phyloP scores from a whole-genome alignment of 2,113 vertebrate species.

The Rhabdomys dilectus region DNA sequence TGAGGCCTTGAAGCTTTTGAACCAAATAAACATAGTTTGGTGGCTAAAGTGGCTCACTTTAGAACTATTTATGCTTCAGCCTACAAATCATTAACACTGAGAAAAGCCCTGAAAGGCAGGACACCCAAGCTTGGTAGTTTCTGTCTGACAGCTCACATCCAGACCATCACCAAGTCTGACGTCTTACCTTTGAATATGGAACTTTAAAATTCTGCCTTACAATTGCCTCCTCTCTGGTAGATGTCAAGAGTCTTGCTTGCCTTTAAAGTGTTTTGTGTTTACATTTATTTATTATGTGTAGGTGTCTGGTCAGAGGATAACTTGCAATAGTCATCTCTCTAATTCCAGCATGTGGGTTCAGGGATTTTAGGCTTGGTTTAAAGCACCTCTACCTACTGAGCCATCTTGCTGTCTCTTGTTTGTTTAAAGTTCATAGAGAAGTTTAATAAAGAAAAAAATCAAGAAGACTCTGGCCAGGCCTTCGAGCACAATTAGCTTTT shows the following conservation, averaged over 20 bases:
- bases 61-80: background rate
- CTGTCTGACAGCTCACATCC: background rate
- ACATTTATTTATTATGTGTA: background rate
- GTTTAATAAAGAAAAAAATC: background rate
- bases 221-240: background rate
- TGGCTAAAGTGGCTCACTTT: conserved; percentile 18
- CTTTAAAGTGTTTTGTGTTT: background rate
- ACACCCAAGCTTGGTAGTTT: background rate
- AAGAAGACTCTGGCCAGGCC: background rate
- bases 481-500: background rate
- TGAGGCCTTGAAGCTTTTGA: background rate
- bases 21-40: background rate
- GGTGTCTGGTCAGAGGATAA: background rate
- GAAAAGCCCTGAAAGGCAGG: background rate
- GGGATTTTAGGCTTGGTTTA: background rate
- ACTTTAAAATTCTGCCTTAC: background rate
- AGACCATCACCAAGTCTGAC: background rate
- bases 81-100: background rate
- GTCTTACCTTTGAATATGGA: background rate
- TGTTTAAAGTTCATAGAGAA: conserved; percentile 13
- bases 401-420: background rate
- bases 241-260: conserved; percentile 20
- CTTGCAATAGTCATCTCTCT: background rate
- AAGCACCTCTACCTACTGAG: background rate
- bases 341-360: background rate